Evolutionary conservation across 2,113 vertebrate genomes (phyloP), one percentile per base, ranked within the genome.

Genomic region (Triplophysa rosa): DNA sequence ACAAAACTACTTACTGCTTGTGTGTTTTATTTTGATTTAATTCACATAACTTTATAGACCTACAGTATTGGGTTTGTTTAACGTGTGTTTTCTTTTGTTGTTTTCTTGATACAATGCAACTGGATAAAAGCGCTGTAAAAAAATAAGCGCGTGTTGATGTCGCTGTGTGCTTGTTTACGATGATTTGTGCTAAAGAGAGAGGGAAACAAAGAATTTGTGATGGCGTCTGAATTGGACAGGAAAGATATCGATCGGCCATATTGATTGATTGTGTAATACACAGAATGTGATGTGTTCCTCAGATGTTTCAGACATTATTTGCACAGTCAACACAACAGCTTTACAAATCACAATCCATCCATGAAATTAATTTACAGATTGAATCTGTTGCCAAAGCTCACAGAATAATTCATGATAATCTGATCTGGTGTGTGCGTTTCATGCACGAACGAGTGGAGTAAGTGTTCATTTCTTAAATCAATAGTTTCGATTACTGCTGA

Each of bases 271-370:
- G 6, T 74, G 59, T 76, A 72, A 80, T 78, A 9, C 63, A 24
- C 63, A 59, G 49, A 29, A 21, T 67, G 37, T n/a, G 33, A 21
- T 21, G 9, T 40, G 23, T 58, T 78, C 61, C 56, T 21, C 59
- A 42, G 77, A 63, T 58, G 73, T 42, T 68, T 8, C 24, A 74
- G 49, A 63, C 23, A 54, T 63, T 47, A 33, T 79, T 67, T 67
- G 65, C 71, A 79, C 79, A 83, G 70, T 81, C 42, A 45, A 62
- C 47, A 40, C 62, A 24, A 61, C 40, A 8, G 58, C 58, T 62
- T 47, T 13, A 74, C 40, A 54, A 33, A 29, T 71, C 40, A 74
- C 21, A 67, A 64, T 54, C 49, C 42, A 23, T 64, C 26, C 62
- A 47, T 59, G 62, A 59, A 73, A 67, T 45, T 14, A 54, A 72